Base-by-base conservation (phyloP, 2,888 invertebrate genomes). In the Drosophila lacicola region DNA sequence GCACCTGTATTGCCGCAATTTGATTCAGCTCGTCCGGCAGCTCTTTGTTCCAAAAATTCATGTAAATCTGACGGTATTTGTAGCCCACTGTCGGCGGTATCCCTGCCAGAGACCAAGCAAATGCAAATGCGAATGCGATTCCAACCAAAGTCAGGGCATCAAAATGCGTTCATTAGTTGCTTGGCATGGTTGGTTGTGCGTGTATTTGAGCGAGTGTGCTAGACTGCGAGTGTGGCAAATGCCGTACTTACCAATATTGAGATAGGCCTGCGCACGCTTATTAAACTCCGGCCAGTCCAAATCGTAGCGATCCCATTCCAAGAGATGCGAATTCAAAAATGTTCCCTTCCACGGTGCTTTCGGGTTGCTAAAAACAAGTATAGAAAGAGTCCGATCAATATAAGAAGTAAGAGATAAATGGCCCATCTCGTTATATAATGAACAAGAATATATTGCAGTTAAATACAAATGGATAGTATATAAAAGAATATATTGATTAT, bases 281-380 rank as follows among this genome's bases (percentile, higher is more conserved):
- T 96, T 96, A 88, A 96, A 98, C 80, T 96, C 95, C 0, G 97
- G 96, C 98, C 98, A 98, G 69, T 96, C 95, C 13, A 95, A 93
- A 65, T 96, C 95, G 88, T 95, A 95, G 70, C 94, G 93, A 68
- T 93, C 93, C 95, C 96, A 96, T 61, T 96, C 95, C 54, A 94
- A 93, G 39, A 94, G 94, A 73, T 95, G 94, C 29, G 95, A 92
- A 39, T 95, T 95, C 67, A 94, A 91, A 86, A 95, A 96, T 67
- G 94, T 94, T 63, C 94, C 94, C 61, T 94, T 94, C 90, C 95
- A 94, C 10, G 96, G 96, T 10, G 95, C 94, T 80, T 96, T 97
- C 0, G 97, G 97, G 85, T 96, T 96, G 33, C 97, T 4, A 89
- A 92, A 57, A 11, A 9, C 91, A 65, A 57, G 58, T 41, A 14